Base-by-base conservation (phyloP, 2,113 vertebrate species). In the Phocoena sinus region DNA sequence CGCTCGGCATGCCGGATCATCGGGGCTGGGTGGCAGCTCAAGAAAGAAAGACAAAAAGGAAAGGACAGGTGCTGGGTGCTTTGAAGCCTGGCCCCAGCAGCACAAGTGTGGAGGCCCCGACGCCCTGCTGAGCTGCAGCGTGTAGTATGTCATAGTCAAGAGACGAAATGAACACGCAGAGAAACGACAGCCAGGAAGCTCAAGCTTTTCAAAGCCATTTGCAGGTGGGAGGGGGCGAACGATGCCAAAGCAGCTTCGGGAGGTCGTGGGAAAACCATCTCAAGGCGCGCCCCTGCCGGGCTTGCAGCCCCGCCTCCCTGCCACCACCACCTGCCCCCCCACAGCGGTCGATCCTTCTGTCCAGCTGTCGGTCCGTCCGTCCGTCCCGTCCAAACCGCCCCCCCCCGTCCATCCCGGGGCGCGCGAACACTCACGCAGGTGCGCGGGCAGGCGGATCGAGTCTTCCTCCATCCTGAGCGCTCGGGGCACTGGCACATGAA, bases 381-480 rank as follows among this genome's bases (percentile, higher is more conserved):
- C 20, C 53, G 23, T 15, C 23, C 33, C 21, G 14, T 15, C 53
- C 53, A 36, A 53, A 6, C 53, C 4, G 21, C 33, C 11, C 47
- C 47, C 0, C 12, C 50, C 7, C 33, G 4, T 9, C 53, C 77
- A 80, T 17, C 53, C 53, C 14, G 12, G 21, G 77, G 36, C 13
- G 56, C 58, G 20, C 2, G 21, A 88, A 97, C 91, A 99, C 99
- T 99, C 99, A 99, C 99, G 99, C 98, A 99, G 99, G 99, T 99
- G 99, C 93, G 99, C 99, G 0, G 99, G 99, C 99, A 99, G 99
- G 98, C 99, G 99, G 98, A 99, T 98, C n/a, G 98, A 95, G 97
- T 99, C 99, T 89, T 99, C 99, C 98, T 99, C 99, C 99, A 99
- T 99, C 99, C 99, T 99, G 99, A 99, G 99, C 0, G 99, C 98